Evolutionary conservation across 2,113 vertebrate species (phyloP).

Genomic region (Aspidoscelis tigris): DNA sequence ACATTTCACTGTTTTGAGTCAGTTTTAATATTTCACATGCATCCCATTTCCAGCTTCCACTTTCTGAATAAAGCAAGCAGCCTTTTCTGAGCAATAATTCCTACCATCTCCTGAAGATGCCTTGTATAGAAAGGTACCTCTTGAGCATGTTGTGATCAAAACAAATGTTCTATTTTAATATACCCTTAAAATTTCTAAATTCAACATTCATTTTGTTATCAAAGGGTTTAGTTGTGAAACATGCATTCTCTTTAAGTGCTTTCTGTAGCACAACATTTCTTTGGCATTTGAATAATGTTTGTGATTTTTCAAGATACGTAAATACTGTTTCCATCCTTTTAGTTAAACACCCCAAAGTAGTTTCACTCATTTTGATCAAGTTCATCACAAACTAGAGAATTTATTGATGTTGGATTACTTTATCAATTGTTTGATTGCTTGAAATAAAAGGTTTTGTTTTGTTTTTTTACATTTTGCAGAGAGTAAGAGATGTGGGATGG

Average conservation of each 20-base stretch:
- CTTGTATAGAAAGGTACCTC: conserved; percentile 17
- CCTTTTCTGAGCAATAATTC: conserved; percentile 39
- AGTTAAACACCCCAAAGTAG: background rate
- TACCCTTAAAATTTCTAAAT: background rate
- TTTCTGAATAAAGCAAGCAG: conserved; percentile 25
- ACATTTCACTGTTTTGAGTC: background rate
- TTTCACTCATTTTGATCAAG: background rate
- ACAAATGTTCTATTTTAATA: background rate
- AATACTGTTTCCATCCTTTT: background rate
- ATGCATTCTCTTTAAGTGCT: background rate
- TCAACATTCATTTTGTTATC: conserved; percentile 30
- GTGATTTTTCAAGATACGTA: conserved; percentile 19
- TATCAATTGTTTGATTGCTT: background rate
- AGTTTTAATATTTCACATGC: background rate
- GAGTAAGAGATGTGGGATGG: background rate
- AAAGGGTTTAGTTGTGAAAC: conserved; percentile 26
- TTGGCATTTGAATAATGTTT: conserved; percentile 28
- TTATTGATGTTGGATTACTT: background rate
- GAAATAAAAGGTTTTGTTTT: background rate
- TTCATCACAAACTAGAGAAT: background rate
- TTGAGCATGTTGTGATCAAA: conserved; percentile 27
- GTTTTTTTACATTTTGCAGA: background rate
- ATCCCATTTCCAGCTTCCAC: conserved; percentile 34
- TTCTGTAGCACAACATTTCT: conserved; percentile 37
- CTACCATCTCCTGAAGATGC: conserved; percentile 44